Evolutionary conservation across 2,113 vertebrate species (phyloP).

Genomic region (human): GRCh38 chr12:16212001-16212500

Average conservation of each 20-base stretch:
- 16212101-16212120: neutral
- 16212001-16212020: constrained; percentile 36
- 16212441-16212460: constrained; percentile 26
- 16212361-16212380: neutral
- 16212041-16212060: constrained; percentile 74
- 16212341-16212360: neutral
- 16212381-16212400: constrained; percentile 24
- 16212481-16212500: constrained; percentile 22
- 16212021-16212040: constrained; percentile 68
- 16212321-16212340: neutral
- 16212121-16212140: neutral
- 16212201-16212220: neutral
- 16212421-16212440: neutral
- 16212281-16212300: neutral
- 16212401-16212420: neutral
- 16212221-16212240: constrained; percentile 54
- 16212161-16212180: neutral
- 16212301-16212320: neutral
- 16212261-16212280: constrained; percentile 34
- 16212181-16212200: neutral
- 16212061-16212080: constrained; percentile 44
- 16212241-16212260: neutral
- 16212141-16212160: neutral
- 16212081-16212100: neutral
- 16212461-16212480: constrained; percentile 15